Evolutionary conservation across 1,140 invertebrate species (phyloP).

Genomic region (Plectus sambesii): DNA sequence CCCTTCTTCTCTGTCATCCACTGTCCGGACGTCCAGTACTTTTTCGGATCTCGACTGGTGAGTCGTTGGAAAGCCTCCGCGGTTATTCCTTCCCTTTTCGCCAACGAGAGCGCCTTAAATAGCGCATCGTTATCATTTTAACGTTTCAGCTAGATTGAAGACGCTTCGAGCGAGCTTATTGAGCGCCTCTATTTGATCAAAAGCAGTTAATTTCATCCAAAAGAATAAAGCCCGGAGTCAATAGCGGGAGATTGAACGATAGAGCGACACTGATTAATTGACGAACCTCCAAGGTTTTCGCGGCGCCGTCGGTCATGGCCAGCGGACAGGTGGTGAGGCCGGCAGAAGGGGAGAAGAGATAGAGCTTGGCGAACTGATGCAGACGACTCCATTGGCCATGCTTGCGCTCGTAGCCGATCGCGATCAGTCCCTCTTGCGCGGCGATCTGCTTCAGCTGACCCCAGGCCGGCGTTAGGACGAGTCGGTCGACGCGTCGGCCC

Average conservation of each 20-base stretch:
- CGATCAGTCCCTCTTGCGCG: conserved; percentile 55
- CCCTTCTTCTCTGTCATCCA: conserved; percentile 58
- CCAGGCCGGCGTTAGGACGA: conserved; percentile 54
- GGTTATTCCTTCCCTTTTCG: conserved; percentile 22
- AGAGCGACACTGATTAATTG: background rate
- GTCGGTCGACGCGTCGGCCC: conserved; percentile 52
- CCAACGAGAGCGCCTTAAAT: conserved; percentile 28
- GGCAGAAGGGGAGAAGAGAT: conserved; percentile 52
- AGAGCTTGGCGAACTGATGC: conserved; percentile 54
- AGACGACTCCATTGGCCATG: conserved; percentile 49
- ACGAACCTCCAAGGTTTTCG: conserved; percentile 50
- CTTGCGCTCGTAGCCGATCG: conserved; percentile 53
- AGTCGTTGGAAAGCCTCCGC: conserved; percentile 47
- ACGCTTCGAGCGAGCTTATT: too few species aligned
- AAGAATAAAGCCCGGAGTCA: background rate
- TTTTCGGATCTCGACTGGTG: conserved; percentile 48
- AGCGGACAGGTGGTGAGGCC: conserved; percentile 55
- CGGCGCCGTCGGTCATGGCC: conserved; percentile 58
- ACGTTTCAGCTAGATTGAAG: too few species aligned
- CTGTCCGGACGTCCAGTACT: conserved; percentile 57
- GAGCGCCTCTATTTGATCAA: too few species aligned
- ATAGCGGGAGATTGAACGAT: background rate
- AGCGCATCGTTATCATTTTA: background rate
- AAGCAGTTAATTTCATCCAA: background rate
- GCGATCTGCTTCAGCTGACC: conserved; percentile 52